Evolutionary conservation across 1,140 invertebrate species (phyloP), one percentile per base, ranked within the genome.

Genomic region (Nephotettix cincticeps): DNA sequence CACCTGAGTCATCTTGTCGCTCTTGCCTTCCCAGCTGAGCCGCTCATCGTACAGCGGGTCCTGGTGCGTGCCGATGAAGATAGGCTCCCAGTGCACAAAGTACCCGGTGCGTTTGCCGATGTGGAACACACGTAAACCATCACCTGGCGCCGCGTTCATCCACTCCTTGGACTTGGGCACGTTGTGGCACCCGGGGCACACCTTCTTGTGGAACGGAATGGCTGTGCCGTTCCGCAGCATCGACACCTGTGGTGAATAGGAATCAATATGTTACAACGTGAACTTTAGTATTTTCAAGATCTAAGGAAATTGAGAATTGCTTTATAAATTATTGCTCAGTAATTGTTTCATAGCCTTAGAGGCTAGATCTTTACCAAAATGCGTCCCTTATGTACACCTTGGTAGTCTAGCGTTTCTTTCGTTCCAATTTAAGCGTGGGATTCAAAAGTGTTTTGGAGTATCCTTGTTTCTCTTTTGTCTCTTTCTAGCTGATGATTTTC

Each of bases 1-100:
- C 77, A 95, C 93, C 89, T 96, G 95, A 40, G 93, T 94, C 95
- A 97, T 97, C 84, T 95, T 95, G 80, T 95, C 93, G 80, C 92
- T 93, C 81, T 93, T 93, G 63, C 93, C 93, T 78, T 95, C 92
- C 93, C 93, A 95, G 77, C 90, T 93, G 23, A 94, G 86, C 78
- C 93, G 84, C 78, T 94, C 90, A 74, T 96, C 94, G 78, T 96
- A 97, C 66, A 93, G 84, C 0, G 95, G 94, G 78, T 96, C 94
- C 9, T 87, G 83, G 80, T 94, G 90, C 0, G 92, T 94, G 25
- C 93, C 93, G 71, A 95, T 94, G 74, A 91, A 95, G 73, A 95
- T 94, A 0, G 94, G 94, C 80, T 96, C 94, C 94, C 94, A 96
- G 78, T 93, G 91, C 23, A 92, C 84, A 78, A 89, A 92, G 69